Percentiles rank a stretch among this genome's conserved stretches.
phyloP scores from a whole-genome alignment of 2,888 invertebrate species.

The Corbicula japonica region DNA sequence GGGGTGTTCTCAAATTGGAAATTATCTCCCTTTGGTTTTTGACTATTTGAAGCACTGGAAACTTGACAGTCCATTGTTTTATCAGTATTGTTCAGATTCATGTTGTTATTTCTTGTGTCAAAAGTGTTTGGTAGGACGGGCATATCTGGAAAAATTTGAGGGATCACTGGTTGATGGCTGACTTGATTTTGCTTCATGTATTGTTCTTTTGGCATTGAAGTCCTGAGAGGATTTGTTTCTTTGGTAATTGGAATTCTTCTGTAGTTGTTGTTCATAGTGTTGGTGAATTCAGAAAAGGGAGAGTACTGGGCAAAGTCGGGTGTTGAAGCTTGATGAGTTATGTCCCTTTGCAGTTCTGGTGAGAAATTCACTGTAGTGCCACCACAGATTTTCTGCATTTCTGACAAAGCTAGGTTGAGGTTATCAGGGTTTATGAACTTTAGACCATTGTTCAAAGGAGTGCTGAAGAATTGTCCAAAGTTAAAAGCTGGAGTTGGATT shows the following conservation, averaged over 20 bases:
- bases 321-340: slow-evolving; percentile 31
- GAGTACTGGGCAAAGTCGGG: slow-evolving; percentile 28
- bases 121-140: neutral
- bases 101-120: slow-evolving; percentile 34
- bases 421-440: slow-evolving; percentile 34
- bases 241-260: neutral
- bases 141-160: neutral
- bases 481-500: neutral
- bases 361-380: slow-evolving; percentile 56
- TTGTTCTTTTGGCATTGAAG: neutral
- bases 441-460: slow-evolving; percentile 17
- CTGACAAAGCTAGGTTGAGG: slow-evolving; percentile 49
- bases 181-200: neutral
- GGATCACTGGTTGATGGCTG: slow-evolving; percentile 1
- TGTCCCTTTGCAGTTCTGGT: slow-evolving; percentile 57
- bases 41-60: neutral
- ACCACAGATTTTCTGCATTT: slow-evolving; percentile 60
- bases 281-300: slow-evolving; percentile 24
- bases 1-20: slow-evolving; percentile 42
- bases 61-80: neutral
- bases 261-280: neutral
- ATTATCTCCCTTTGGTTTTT: slow-evolving; percentile 8
- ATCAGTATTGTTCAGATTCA: slow-evolving; percentile 30
- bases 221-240: neutral
- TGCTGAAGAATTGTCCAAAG: slow-evolving; percentile 31